Conservation (phyloP, 2,888 invertebrate species). For the Phlogophora meticulosa region DNA sequence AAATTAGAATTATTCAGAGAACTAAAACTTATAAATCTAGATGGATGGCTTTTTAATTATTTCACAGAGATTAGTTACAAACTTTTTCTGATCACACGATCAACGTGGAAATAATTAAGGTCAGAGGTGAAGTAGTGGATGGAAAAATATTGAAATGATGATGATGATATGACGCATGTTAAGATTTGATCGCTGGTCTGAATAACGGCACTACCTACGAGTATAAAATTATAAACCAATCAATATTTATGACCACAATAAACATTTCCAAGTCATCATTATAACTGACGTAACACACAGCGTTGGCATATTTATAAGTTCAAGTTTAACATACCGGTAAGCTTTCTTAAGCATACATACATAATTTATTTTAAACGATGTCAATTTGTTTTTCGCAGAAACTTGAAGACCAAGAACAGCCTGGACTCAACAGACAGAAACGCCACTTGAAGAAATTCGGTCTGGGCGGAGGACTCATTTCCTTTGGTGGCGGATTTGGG, state of each 20-base stretch:
- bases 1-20: not conserved
- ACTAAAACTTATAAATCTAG: not conserved
- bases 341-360: slow-evolving; percentile 6
- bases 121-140: not conserved
- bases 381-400: slow-evolving; percentile 73
- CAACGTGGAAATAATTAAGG: not conserved
- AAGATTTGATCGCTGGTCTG: not conserved
- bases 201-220: not conserved
- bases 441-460: slow-evolving; percentile 75
- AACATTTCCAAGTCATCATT: slow-evolving; percentile 17
- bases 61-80: not conserved
- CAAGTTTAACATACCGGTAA: slow-evolving; percentile 12
- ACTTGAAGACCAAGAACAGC: slow-evolving; percentile 83
- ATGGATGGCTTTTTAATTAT: not conserved
- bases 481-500: slow-evolving; percentile 65
- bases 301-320: slow-evolving; percentile 38
- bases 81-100: not conserved
- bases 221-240: slow-evolving; percentile 16
- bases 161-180: not conserved
- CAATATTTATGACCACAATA: slow-evolving; percentile 19
- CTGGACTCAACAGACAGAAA: slow-evolving; percentile 78
- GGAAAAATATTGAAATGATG: not conserved
- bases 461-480: slow-evolving; percentile 65
- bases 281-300: slow-evolving; percentile 2
- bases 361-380: slow-evolving; percentile 2